phyloP scores from a whole-genome alignment of 2,113 vertebrate genomes.

The Heterocephalus glaber region DNA sequence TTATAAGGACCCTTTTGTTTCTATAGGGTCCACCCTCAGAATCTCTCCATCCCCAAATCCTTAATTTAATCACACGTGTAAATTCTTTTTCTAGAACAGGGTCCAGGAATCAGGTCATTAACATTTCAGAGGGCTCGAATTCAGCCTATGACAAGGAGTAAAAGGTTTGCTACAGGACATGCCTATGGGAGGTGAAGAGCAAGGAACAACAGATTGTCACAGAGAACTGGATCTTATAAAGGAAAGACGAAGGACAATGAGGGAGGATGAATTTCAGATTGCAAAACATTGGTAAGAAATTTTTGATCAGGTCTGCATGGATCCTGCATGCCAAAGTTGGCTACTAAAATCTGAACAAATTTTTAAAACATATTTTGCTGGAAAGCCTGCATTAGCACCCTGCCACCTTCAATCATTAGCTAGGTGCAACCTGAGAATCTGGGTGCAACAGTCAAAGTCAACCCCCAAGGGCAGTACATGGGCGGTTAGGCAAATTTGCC shows the following conservation, averaged over 20 bases:
- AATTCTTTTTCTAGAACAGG: neutral
- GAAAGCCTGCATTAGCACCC: neutral
- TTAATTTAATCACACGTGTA: neutral
- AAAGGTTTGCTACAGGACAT: neutral
- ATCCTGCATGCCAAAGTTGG: neutral
- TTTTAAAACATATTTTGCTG: neutral
- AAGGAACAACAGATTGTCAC: neutral
- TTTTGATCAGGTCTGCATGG: neutral
- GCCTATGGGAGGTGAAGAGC: rapidly evolving
- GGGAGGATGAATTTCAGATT: neutral
- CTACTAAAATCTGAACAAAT: neutral
- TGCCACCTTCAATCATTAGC: neutral
- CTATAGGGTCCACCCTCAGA: neutral
- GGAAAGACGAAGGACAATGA: neutral
- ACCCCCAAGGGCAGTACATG: rapidly evolving
- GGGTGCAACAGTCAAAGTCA: neutral
- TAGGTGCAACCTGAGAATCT: neutral
- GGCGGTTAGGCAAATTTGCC: no score
- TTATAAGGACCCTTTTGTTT: neutral
- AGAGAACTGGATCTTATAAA: neutral
- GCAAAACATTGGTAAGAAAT: neutral
- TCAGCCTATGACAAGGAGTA: neutral
- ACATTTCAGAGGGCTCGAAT: neutral
- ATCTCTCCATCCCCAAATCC: neutral
- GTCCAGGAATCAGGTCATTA: neutral